A percentile compares a stretch with the other conserved stretches of the same genome.
phyloP scores from a whole-genome alignment of 2,888 invertebrate species.

The Holacanthella duospinosa region DNA sequence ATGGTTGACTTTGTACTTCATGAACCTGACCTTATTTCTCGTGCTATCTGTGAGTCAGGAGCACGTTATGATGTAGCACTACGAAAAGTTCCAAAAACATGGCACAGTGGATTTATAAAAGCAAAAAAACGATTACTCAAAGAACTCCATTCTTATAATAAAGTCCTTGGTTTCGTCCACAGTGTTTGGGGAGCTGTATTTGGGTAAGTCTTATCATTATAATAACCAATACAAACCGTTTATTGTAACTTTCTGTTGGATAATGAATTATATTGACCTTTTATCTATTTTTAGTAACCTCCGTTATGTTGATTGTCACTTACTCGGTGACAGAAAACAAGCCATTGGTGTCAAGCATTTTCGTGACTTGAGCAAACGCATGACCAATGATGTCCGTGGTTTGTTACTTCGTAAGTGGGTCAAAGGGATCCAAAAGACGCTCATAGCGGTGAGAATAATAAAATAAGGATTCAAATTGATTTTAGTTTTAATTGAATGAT shows the following conservation, averaged over 20 bases:
- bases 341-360: conserved; percentile 61
- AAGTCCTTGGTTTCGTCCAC: conserved; percentile 30
- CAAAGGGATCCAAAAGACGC: conserved; percentile 53
- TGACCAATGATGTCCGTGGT: conserved; percentile 57
- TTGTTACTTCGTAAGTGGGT: conserved; percentile 57
- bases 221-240: no score
- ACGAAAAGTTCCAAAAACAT: conserved; percentile 33
- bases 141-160: conserved; percentile 33
- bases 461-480: neutral
- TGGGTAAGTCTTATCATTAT: conserved; percentile 20
- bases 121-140: conserved; percentile 24
- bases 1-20: conserved; percentile 83
- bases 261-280: no score
- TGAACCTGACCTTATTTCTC: conserved; percentile 51
- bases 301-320: conserved; percentile 51
- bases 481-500: conserved; percentile 11
- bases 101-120: conserved; percentile 25
- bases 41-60: conserved; percentile 30
- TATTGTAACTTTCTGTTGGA: no score
- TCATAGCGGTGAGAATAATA: conserved; percentile 47
- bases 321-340: conserved; percentile 50
- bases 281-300: conserved; percentile 51
- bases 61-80: conserved; percentile 25
- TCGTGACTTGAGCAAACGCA: conserved; percentile 47
- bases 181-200: conserved; percentile 34